Conservation (phyloP, 2,888 invertebrate species). For the Megalurothrips usitatus region DNA sequence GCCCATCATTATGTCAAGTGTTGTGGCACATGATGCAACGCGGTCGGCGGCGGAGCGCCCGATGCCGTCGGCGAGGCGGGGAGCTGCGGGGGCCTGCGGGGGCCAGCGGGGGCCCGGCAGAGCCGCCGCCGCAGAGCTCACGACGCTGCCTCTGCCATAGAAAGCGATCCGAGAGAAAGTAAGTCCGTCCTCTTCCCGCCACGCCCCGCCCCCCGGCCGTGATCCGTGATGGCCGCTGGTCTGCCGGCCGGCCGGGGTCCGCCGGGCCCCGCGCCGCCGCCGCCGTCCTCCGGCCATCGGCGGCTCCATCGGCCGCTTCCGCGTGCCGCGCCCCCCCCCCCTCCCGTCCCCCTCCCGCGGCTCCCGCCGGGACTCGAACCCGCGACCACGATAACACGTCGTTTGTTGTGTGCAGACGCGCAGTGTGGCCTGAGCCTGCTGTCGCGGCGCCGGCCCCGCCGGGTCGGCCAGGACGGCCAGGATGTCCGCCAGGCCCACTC, state of each 20-base stretch:
- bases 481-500: not conserved
- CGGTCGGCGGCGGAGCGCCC: not conserved
- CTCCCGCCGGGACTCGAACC: not conserved
- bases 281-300: too few relatives aligned
- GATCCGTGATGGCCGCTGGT: too few relatives aligned
- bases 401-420: not conserved
- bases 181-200: not conserved
- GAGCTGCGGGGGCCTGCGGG: not conserved
- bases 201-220: not conserved
- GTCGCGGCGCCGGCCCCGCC: not conserved
- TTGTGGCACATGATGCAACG: constrained; percentile 25
- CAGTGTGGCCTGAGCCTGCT: constrained; percentile 16
- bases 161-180: constrained; percentile 23
- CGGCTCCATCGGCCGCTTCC: not conserved
- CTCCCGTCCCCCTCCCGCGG: too few relatives aligned
- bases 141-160: not conserved
- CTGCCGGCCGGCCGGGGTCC: too few relatives aligned
- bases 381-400: not conserved
- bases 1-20: constrained; percentile 18
- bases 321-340: not conserved
- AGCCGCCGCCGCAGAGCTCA: too few relatives aligned
- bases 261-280: too few relatives aligned
- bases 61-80: not conserved
- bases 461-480: too few relatives aligned
- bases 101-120: not conserved